Conservation (phyloP, 1,140 invertebrate species). For the Caenorhabditis tropicalis region DNA sequence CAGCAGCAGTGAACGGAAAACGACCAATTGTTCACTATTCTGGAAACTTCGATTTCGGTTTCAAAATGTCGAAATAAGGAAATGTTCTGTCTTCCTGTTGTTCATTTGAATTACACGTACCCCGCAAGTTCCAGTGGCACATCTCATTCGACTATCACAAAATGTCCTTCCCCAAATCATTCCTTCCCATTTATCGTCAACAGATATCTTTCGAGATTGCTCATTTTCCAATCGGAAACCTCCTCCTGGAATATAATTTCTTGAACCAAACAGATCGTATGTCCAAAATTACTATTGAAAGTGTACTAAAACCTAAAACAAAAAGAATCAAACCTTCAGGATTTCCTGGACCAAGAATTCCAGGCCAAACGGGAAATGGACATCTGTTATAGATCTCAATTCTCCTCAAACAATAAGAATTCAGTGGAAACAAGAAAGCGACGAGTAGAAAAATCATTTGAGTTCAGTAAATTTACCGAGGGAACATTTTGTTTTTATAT, state of each 20-base stretch:
- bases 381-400: not conserved
- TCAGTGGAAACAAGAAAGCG: not conserved
- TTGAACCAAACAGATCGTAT: not conserved
- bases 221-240: conserved; percentile 10
- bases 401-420: not conserved
- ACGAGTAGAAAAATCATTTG: not conserved
- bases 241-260: not conserved
- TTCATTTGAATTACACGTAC: too few relatives aligned
- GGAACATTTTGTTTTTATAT: not conserved
- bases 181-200: not conserved
- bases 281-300: not conserved
- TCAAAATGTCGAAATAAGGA: too few relatives aligned
- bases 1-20: not conserved
- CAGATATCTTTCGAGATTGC: not conserved
- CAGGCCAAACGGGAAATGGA: conserved; percentile 1
- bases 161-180: conserved; percentile 18
- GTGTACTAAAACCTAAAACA: not conserved
- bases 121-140: not conserved
- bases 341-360: not conserved
- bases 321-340: not conserved
- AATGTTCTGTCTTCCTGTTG: too few relatives aligned
- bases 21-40: conserved; percentile 1
- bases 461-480: not conserved
- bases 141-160: conserved; percentile 11
- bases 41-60: not conserved